Conservation (phyloP, 2,888 invertebrate genomes). For the Heliothis peltigera region DNA sequence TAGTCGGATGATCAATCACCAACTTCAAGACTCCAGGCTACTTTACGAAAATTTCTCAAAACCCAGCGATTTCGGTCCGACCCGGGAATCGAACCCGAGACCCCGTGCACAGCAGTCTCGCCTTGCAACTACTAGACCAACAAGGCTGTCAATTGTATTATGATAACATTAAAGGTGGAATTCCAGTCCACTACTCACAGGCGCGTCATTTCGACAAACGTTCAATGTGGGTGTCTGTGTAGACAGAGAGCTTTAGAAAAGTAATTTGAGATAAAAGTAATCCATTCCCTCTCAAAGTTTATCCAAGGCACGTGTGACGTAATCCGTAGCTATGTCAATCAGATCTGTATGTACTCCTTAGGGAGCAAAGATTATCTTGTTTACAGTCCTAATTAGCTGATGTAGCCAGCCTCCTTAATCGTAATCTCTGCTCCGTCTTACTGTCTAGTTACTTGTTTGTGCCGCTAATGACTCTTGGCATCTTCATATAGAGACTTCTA, state of each 20-base stretch:
- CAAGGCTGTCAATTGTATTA: no score
- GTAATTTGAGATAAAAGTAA: conserved; percentile 16
- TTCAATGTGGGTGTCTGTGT: no score
- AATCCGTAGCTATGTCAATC: conserved; percentile 16
- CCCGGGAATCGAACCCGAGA: no score
- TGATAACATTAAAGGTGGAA: no score
- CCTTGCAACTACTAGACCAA: no score
- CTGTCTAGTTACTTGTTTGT: background rate
- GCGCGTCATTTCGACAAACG: no score
- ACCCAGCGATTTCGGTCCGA: no score
- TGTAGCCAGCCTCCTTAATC: conserved; percentile 17
- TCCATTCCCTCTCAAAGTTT: conserved; percentile 1
- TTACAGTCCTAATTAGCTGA: conserved; percentile 13
- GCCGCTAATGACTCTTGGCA: background rate
- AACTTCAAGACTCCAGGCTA: no score
- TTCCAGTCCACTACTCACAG: background rate
- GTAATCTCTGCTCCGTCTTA: background rate
- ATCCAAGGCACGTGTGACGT: background rate
- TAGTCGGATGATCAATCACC: no score
- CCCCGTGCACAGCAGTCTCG: no score
- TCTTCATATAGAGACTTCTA: no score
- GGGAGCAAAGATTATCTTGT: conserved; percentile 20
- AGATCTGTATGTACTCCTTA: background rate
- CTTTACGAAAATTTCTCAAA: no score
- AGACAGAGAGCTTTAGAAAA: background rate